These are phyloP conservation scores for Omphaloscelis lunosa DNA, from an alignment of 2,888 invertebrate species.

Conservation along the genomic window DNA sequence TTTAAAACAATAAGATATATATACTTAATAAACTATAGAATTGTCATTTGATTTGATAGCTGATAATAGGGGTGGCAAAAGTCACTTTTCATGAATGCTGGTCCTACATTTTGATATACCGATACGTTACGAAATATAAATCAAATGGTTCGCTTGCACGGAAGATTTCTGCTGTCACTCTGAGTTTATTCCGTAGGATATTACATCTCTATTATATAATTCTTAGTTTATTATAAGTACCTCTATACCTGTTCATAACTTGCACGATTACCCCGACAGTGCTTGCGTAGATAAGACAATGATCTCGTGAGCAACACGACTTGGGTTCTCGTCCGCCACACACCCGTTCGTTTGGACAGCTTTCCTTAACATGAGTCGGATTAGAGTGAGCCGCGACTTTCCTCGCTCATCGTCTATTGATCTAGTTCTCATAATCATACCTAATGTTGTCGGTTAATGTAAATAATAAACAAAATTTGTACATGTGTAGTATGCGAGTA, in stretches of 20 bases:
- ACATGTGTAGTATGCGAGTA: conserved; percentile 86
- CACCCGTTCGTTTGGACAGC: conserved; percentile 57
- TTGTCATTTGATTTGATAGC: conserved; percentile 45
- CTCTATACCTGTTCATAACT: conserved; percentile 50
- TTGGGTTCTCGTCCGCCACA: conserved; percentile 39
- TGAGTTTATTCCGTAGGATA: conserved; percentile 49
- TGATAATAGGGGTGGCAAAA: conserved; percentile 36
- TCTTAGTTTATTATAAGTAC: conserved; percentile 62
- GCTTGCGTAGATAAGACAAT: conserved; percentile 51
- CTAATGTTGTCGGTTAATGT: conserved; percentile 77
- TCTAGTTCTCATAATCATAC: conserved; percentile 66
- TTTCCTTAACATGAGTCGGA: conserved; percentile 62
- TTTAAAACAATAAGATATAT: conserved; percentile 41
- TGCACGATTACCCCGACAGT: conserved; percentile 56
- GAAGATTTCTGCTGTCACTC: conserved; percentile 33
- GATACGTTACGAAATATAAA: conserved; percentile 44
- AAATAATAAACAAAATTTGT: conserved; percentile 85
- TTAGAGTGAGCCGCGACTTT: conserved; percentile 50
- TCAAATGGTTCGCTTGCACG: conserved; percentile 47
- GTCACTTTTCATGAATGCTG: conserved; percentile 47
- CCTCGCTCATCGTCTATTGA: conserved; percentile 61
- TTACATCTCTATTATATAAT: conserved; percentile 52
- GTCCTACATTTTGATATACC: conserved; percentile 29
- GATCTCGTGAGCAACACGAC: conserved; percentile 25
- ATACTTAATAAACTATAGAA: conserved; percentile 41